Conservation (phyloP, 2,888 invertebrate species). For the Amphiduros pacificus region DNA sequence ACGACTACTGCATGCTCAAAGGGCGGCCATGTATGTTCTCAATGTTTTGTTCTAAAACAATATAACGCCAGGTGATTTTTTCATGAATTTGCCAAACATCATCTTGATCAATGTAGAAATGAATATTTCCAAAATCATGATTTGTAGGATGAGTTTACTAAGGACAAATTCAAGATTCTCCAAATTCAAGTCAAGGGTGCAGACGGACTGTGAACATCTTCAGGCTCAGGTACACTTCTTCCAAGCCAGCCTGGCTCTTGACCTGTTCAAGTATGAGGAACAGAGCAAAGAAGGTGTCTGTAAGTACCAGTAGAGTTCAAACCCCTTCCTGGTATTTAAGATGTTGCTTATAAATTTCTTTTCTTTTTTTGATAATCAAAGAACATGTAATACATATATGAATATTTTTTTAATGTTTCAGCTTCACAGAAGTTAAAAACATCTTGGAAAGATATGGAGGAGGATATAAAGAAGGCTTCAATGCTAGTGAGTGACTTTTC, state of each 20-base stretch:
- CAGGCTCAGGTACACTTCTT: conserved; percentile 44
- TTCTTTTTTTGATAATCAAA: too few species aligned
- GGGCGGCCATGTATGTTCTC: conserved; percentile 49
- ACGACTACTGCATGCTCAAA: conserved; percentile 44
- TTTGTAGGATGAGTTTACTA: conserved; percentile 30
- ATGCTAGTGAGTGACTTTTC: conserved; percentile 36
- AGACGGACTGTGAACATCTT: conserved; percentile 37
- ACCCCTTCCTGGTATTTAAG: too few species aligned
- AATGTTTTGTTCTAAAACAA: neutral
- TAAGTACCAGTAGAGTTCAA: too few species aligned
- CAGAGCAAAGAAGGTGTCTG: too few species aligned
- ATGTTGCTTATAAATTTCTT: too few species aligned
- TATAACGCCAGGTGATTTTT: neutral
- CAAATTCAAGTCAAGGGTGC: conserved; percentile 21
- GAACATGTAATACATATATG: too few species aligned
- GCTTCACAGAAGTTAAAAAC: conserved; percentile 38
- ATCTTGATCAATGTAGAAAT: neutral
- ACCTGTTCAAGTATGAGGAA: too few species aligned
- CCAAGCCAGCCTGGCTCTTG: conserved; percentile 44
- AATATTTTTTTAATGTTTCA: too few species aligned
- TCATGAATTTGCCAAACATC: neutral
- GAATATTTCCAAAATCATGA: neutral
- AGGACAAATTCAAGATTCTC: conserved; percentile 41
- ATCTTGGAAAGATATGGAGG: conserved; percentile 41
- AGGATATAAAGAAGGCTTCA: conserved; percentile 37